phyloP scores from a whole-genome alignment of 2,113 vertebrate genomes.

The Hippocampus comes region DNA sequence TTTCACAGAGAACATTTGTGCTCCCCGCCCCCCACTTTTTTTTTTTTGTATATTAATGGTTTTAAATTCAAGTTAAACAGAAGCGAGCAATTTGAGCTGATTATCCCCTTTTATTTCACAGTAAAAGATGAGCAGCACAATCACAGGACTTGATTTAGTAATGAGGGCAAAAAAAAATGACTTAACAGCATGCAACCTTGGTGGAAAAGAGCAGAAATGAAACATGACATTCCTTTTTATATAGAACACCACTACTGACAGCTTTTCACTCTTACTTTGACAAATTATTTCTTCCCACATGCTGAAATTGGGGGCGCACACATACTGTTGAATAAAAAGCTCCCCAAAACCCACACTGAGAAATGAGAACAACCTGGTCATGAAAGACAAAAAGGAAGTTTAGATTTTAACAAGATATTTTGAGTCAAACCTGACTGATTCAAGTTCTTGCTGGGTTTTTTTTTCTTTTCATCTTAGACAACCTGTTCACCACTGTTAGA shows the following conservation, averaged over 20 bases:
- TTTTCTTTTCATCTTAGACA: neutral
- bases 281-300: neutral
- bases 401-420: no score
- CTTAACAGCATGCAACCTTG: slow-evolving; percentile 39
- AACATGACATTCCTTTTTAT: neutral
- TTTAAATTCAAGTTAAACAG: slow-evolving; percentile 3
- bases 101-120: neutral
- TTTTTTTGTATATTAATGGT: neutral
- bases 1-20: neutral
- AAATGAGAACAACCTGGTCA: slow-evolving; percentile 14
- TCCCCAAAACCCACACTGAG: slow-evolving; percentile 18
- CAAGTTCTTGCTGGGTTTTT: neutral
- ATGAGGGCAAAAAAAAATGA: slow-evolving; percentile 18
- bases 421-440: no score
- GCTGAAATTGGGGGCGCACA: neutral
- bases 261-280: neutral
- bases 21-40: neutral
- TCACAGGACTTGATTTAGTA: slow-evolving; percentile 17
- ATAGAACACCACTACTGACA: neutral
- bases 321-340: slow-evolving; percentile 1
- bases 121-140: slow-evolving; percentile 24
- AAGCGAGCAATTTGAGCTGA: neutral
- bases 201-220: slow-evolving; percentile 16
- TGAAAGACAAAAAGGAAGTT: neutral
- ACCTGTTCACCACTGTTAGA: neutral